Conservation (phyloP, 1,140 invertebrate species). For the Drosophila lacertosa region DNA sequence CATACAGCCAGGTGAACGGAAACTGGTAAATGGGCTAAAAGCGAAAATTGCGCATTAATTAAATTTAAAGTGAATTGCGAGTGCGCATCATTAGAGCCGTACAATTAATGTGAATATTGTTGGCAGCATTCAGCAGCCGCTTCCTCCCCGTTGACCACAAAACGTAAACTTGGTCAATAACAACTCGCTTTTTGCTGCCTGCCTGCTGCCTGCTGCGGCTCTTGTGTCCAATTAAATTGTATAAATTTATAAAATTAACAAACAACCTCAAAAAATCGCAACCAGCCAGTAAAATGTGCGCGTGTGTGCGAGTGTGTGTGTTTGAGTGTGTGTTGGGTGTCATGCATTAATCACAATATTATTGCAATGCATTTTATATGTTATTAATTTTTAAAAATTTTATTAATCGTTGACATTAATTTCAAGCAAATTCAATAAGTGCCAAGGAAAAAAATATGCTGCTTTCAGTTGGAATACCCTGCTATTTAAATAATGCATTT, state of each 20-base stretch:
- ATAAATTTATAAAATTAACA: slow-evolving; percentile 79
- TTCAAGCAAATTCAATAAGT: slow-evolving; percentile 4
- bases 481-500: too few relatives aligned
- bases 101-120: slow-evolving; percentile 69
- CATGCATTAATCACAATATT: slow-evolving; percentile 71
- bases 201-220: slow-evolving; percentile 29
- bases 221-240: slow-evolving; percentile 75
- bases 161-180: slow-evolving; percentile 69
- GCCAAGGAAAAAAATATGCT: neutral
- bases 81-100: slow-evolving; percentile 72
- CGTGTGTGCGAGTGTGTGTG: slow-evolving; percentile 3
- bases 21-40: slow-evolving; percentile 67
- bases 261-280: slow-evolving; percentile 59
- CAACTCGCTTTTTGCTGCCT: slow-evolving; percentile 24
- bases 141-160: slow-evolving; percentile 44
- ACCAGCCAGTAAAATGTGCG: slow-evolving; percentile 46
- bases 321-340: slow-evolving; percentile 10
- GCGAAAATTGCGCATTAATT: slow-evolving; percentile 75
- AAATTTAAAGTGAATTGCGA: slow-evolving; percentile 66
- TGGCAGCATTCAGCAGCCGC: slow-evolving; percentile 8
- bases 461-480: neutral
- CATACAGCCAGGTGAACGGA: slow-evolving; percentile 1
- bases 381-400: slow-evolving; percentile 61
- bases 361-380: slow-evolving; percentile 54
- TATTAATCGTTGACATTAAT: slow-evolving; percentile 23